Conservation (phyloP, 2,113 vertebrate species). For the Oreochromis tanganicae region DNA sequence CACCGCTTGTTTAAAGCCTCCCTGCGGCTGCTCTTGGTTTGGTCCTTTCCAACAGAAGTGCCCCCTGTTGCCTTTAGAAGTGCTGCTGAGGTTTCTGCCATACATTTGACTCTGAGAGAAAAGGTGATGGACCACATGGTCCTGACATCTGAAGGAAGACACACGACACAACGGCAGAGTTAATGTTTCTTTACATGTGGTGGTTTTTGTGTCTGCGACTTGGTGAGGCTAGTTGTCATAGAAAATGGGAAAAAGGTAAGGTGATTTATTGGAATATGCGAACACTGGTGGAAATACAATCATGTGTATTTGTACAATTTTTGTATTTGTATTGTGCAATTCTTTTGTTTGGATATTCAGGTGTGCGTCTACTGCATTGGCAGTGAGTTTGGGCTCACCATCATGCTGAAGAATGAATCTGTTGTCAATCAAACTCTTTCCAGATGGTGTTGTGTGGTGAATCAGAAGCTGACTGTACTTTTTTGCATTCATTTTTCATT, state of each 20-base stretch:
- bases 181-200: background rate
- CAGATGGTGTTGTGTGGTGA: too few relatives aligned
- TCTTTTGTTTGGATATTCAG: too few relatives aligned
- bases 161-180: background rate
- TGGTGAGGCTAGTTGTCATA: background rate
- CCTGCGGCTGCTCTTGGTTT: background rate
- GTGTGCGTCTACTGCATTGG: too few relatives aligned
- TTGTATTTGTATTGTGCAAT: too few relatives aligned
- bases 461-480: too few relatives aligned
- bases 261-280: too few relatives aligned
- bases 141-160: slow-evolving; percentile 50
- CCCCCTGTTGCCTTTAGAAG: background rate
- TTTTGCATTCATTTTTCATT: too few relatives aligned
- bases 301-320: too few relatives aligned
- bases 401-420: too few relatives aligned
- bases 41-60: background rate
- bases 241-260: background rate
- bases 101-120: background rate
- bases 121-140: background rate
- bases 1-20: background rate
- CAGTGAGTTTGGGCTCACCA: too few relatives aligned
- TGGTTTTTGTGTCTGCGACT: background rate
- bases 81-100: background rate
- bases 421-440: too few relatives aligned
- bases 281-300: background rate